Conservation (phyloP, 1,140 invertebrate species). For the Eriosoma lanigerum region DNA sequence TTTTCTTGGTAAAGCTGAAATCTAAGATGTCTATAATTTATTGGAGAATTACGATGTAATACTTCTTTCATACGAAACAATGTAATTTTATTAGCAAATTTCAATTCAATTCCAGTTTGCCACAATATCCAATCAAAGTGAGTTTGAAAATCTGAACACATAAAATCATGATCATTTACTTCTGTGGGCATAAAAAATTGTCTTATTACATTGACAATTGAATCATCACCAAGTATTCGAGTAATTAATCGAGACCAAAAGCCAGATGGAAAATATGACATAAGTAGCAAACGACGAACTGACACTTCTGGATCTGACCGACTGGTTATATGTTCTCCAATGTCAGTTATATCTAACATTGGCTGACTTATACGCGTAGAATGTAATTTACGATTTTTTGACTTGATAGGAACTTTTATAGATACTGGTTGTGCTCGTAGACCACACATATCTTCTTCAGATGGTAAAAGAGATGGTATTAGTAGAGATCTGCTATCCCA, state of each 20-base stretch:
- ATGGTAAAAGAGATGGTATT: slow-evolving; percentile 88
- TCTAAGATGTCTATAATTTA: slow-evolving; percentile 58
- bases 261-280: slow-evolving; percentile 96
- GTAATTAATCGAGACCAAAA: slow-evolving; percentile 97
- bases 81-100: slow-evolving; percentile 72
- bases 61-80: slow-evolving; percentile 85
- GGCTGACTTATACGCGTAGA: neutral
- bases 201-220: slow-evolving; percentile 78
- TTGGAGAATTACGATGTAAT: slow-evolving; percentile 65
- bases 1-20: slow-evolving; percentile 75
- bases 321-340: slow-evolving; percentile 58
- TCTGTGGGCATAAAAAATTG: slow-evolving; percentile 70
- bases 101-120: slow-evolving; percentile 90
- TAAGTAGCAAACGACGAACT: slow-evolving; percentile 73
- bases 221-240: slow-evolving; percentile 85
- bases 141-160: slow-evolving; percentile 32
- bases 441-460: slow-evolving; percentile 68
- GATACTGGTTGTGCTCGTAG: slow-evolving; percentile 16
- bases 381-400: slow-evolving; percentile 38
- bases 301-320: slow-evolving; percentile 63
- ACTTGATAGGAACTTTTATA: slow-evolving; percentile 42
- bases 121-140: slow-evolving; percentile 91
- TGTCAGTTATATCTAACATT: slow-evolving; percentile 17
- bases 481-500: slow-evolving; percentile 90
- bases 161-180: slow-evolving; percentile 57